Conservation (phyloP, 2,113 vertebrate species). For the Saimiri boliviensis region DNA sequence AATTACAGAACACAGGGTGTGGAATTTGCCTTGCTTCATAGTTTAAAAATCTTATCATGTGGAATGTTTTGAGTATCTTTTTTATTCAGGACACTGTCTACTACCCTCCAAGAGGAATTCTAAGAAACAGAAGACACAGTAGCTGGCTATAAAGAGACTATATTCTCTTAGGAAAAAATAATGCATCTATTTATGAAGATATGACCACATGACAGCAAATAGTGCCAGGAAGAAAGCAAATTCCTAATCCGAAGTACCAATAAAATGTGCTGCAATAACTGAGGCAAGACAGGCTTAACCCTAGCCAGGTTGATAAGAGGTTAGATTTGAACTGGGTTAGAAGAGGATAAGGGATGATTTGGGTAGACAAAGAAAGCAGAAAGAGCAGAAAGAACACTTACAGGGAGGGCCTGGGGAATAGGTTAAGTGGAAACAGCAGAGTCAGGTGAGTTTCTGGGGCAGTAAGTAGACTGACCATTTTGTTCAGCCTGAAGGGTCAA, state of each 20-base stretch:
- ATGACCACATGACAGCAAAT: not conserved
- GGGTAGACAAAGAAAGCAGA: not conserved
- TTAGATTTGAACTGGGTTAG: not conserved
- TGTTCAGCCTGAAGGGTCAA: not conserved
- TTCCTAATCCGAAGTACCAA: not conserved
- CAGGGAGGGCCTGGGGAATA: too few relatives aligned
- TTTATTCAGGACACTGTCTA: not conserved
- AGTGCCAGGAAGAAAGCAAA: not conserved
- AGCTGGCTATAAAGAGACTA: not conserved
- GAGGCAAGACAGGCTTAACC: not conserved
- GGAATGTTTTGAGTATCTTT: constrained; percentile 10
- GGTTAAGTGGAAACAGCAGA: not conserved
- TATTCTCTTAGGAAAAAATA: constrained; percentile 10
- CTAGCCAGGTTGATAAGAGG: not conserved
- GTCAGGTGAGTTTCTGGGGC: not conserved
- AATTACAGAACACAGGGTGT: not conserved
- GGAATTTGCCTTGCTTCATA: not conserved
- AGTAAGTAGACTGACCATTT: not conserved
- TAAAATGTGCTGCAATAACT: not conserved
- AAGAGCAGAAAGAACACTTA: not conserved
- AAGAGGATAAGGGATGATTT: not conserved
- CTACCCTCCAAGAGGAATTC: not conserved
- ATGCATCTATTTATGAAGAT: not conserved
- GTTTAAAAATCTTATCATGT: constrained; percentile 5
- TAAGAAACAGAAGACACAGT: not conserved